Evolutionary conservation across 1,140 invertebrate genomes (phyloP).

Genomic region (Drosophila neocordata): DNA sequence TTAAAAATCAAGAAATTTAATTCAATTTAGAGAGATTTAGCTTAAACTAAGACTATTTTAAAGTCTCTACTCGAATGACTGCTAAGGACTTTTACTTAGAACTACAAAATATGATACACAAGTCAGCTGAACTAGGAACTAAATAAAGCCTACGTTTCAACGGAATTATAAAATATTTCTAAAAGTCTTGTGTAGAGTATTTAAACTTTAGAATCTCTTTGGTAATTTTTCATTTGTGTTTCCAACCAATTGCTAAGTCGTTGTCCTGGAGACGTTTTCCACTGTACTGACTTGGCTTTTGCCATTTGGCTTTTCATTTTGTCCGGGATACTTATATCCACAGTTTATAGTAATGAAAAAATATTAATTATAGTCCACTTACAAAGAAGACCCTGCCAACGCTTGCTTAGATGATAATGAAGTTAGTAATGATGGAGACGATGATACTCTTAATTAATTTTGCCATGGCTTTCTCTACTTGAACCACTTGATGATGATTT

Average conservation of each 20-base stretch:
- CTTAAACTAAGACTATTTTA: too few species aligned
- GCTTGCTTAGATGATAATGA: conserved; percentile 22
- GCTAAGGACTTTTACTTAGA: too few species aligned
- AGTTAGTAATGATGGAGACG: conserved; percentile 17
- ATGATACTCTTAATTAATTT: conserved; percentile 57
- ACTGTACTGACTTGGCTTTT: conserved; percentile 32
- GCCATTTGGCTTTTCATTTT: conserved; percentile 7
- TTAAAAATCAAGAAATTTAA: too few species aligned
- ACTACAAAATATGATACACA: too few species aligned
- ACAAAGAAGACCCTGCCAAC: conserved; percentile 30
- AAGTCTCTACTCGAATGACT: too few species aligned
- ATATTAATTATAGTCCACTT: conserved; percentile 72
- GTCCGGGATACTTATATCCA: conserved; percentile 8
- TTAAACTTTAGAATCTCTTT: background rate
- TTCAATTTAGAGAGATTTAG: too few species aligned
- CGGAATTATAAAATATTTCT: too few species aligned
- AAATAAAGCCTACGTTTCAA: too few species aligned
- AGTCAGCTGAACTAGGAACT: too few species aligned
- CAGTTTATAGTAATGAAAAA: conserved; percentile 39
- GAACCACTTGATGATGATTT: conserved; percentile 15
- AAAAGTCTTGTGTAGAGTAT: background rate
- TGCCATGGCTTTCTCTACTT: conserved; percentile 32
- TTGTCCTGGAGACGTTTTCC: conserved; percentile 54
- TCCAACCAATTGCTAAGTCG: conserved; percentile 36
- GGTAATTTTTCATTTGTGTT: conserved; percentile 23